Percentiles rank a stretch among this genome's conserved stretches.
These are phyloP conservation scores for Zoanthus solanderi DNA, from an alignment of 92 coral and sea anemone genomes.

Conservation along the genomic window DNA sequence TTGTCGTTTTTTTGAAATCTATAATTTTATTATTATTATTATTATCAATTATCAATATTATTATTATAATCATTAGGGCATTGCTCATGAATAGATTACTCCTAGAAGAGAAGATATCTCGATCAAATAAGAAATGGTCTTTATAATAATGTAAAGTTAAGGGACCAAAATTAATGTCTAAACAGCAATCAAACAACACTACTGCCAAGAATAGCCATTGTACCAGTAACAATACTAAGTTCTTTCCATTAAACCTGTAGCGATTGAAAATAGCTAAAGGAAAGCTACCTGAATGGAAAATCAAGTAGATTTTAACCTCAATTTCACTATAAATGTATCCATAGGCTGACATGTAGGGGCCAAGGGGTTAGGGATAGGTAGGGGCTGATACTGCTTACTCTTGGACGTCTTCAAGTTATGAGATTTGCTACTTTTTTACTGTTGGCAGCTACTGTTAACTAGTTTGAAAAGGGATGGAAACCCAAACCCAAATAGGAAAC, in stretches of 20 bases:
- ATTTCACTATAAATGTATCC: no score
- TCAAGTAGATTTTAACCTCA: no score
- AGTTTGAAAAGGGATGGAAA: constrained; percentile 5
- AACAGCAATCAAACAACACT: constrained; percentile 29
- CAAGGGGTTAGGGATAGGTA: constrained; percentile 31
- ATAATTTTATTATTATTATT: no score
- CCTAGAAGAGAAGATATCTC: no score
- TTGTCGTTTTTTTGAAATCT: no score
- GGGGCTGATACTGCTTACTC: constrained; percentile 26
- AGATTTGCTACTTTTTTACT: constrained; percentile 41
- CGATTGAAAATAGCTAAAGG: neutral
- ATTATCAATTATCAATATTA: no score
- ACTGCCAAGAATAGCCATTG: constrained; percentile 36
- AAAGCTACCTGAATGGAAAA: constrained; percentile 15
- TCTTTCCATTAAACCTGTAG: neutral
- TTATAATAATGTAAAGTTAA: neutral
- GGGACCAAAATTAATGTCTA: neutral
- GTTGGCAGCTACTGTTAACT: neutral
- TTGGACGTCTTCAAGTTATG: constrained; percentile 33
- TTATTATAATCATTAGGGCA: no score
- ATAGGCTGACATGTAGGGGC: constrained; percentile 18
- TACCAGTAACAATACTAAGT: neutral
- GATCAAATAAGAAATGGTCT: no score
- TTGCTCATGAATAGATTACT: no score
- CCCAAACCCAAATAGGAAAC: constrained; percentile 24